Conservation (phyloP, 30 jellyfish, hydroid and myxozoan species). For the Aurelia aurita complex sp. Pacific region DNA sequence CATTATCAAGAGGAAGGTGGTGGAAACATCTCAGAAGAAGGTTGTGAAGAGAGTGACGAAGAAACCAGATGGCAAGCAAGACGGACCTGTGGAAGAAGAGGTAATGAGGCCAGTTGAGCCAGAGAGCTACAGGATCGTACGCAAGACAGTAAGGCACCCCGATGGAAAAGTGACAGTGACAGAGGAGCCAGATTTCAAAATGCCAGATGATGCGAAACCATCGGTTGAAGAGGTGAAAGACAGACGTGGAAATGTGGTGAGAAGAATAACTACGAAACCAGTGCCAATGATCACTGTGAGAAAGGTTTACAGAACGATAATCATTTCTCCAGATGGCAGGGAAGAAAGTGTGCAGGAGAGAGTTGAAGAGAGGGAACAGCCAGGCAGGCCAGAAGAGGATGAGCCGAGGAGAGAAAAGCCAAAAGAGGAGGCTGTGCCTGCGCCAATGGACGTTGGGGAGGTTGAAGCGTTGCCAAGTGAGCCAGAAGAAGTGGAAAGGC, state of each 20-base stretch:
- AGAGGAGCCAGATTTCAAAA: conserved; percentile 70
- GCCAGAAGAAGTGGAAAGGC: neutral
- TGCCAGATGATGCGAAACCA: conserved; percentile 67
- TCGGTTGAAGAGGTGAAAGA: conserved; percentile 46
- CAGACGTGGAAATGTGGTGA: conserved; percentile 50
- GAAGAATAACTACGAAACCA: conserved; percentile 58
- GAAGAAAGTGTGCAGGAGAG: conserved; percentile 63
- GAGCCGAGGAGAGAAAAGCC: neutral
- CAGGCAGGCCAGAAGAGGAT: neutral
- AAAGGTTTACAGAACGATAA: conserved; percentile 52
- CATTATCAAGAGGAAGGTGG: conserved; percentile 61
- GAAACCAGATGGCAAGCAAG: conserved; percentile 80
- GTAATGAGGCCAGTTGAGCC: conserved; percentile 81
- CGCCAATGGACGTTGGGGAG: no score
- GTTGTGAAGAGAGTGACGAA: conserved; percentile 61
- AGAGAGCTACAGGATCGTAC: conserved; percentile 51
- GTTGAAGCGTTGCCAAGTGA: neutral
- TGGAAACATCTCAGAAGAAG: conserved; percentile 62
- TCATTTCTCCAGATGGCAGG: conserved; percentile 55
- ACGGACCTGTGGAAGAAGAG: conserved; percentile 80
- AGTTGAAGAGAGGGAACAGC: conserved; percentile 56
- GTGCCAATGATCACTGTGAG: conserved; percentile 52
- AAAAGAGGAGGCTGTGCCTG: conserved; percentile 17
- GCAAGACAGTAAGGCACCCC: conserved; percentile 53
- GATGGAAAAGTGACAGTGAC: conserved; percentile 73